Base-by-base conservation (phyloP, 2,113 vertebrate genomes). In the Andinoacara biseriatus region DNA sequence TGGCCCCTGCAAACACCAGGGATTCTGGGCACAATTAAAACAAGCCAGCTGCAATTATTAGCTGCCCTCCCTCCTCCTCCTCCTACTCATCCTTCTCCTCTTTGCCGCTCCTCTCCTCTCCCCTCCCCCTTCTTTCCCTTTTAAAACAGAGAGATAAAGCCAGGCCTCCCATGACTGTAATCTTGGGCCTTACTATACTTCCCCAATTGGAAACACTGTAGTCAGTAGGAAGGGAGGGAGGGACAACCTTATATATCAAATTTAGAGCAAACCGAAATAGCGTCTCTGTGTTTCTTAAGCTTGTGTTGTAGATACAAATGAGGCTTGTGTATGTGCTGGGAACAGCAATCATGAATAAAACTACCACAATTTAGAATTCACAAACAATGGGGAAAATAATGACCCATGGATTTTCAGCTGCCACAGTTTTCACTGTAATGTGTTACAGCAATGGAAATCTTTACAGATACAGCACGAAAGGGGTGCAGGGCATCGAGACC, bases 11-110 rank as follows among this genome's bases (percentile, higher is more conserved):
- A 81, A 90, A 91, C 91, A 76, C 91, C 57, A 35, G 90, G 87
- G 90, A 89, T 76, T 83, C 85, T 9, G 61, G 63, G 80, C 80
- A 92, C 85, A 90, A 90, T 92, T 93, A 90, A 90, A 93, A 91
- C 81, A 85, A 92, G 81, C 83, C 86, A 83, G 91, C 85, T 83
- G 90, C 89, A 88, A 86, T 93, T 90, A 93, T 92, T 91, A 92
- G 86, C 89, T 2, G 9, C 75, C 49, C 83, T 69, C 72, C 77
- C 80, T 76, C 80, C 60, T 89, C 58, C 74, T 78, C 69, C n/a
- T n/a, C n/a, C n/a, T n/a, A n/a, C 24, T 77, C 65, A 31, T 52
- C 20, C 76, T 74, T 72, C 65, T 72, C 63, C 10, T 78, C 20
- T 52, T 65, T 54, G 11, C 33, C 43, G 15, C n/a, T n/a, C n/a